Evolutionary conservation across 2,113 vertebrate species (phyloP).

Genomic region (Rhipidura dahli): DNA sequence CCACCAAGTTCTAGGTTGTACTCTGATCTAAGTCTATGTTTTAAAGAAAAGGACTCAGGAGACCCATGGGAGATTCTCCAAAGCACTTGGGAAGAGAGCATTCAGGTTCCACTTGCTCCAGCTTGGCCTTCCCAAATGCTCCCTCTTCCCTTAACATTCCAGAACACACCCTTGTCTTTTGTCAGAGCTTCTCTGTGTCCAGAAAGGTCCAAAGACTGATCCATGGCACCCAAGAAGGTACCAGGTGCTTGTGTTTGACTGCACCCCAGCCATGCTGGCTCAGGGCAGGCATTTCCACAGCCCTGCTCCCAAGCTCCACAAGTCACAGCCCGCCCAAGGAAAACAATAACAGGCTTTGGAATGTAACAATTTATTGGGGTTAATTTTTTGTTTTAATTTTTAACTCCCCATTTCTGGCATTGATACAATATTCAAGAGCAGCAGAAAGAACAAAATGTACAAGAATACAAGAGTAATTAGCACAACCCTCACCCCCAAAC

Average conservation of each 20-base stretch:
- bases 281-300: neutral
- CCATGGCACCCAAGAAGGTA: rapidly evolving
- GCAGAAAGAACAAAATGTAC: conserved; percentile 79
- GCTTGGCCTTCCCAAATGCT: neutral
- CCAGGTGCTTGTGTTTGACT: neutral
- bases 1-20: rapidly evolving
- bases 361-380: conserved; percentile 83
- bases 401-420: conserved; percentile 78
- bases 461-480: conserved; percentile 76
- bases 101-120: neutral
- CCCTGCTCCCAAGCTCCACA: neutral
- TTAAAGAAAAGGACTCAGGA: neutral
- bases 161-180: neutral
- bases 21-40: neutral
- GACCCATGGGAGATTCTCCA: neutral
- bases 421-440: conserved; percentile 82
- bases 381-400: conserved; percentile 46
- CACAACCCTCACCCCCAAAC: conserved; percentile 70
- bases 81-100: rapidly evolving
- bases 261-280: rapidly evolving
- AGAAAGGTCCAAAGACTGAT: neutral
- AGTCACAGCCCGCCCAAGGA: neutral
- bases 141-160: neutral
- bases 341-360: conserved; percentile 47
- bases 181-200: neutral